A percentile compares a stretch with the other conserved stretches of the same genome.
phyloP scores from a whole-genome alignment of 2,797 vertebrate genomes.

The Pseudochaenichthys georgianus region DNA sequence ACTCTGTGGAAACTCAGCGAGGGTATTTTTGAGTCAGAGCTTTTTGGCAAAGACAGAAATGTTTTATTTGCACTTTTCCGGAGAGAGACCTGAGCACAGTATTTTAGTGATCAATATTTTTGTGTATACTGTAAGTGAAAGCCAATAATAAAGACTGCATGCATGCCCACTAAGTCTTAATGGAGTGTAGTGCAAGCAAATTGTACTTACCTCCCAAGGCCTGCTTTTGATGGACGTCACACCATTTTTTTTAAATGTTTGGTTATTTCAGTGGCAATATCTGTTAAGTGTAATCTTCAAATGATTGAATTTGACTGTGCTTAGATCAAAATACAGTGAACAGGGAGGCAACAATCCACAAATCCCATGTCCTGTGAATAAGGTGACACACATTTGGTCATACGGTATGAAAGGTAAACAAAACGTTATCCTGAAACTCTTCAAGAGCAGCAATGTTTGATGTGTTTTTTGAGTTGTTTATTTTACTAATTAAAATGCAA shows the following conservation, averaged over 20 bases:
- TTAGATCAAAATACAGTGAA: not conserved
- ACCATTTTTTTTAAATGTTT: not conserved
- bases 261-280: not conserved
- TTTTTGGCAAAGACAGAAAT: slow-evolving; percentile 13
- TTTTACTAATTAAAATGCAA: not conserved
- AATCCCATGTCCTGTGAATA: not conserved
- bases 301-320: not conserved
- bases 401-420: no score
- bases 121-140: not conserved
- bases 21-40: slow-evolving; percentile 12
- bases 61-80: slow-evolving; percentile 6
- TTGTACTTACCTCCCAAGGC: not conserved
- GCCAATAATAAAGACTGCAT: not conserved
- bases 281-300: not conserved
- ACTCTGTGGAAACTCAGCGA: slow-evolving; percentile 30
- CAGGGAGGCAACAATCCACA: not conserved
- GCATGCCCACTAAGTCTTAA: not conserved
- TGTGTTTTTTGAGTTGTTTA: not conserved
- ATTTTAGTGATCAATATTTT: not conserved
- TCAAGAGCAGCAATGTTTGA: not conserved
- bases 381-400: not conserved
- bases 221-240: not conserved
- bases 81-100: not conserved
- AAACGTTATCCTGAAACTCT: not conserved
- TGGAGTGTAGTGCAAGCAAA: not conserved